Conservation (phyloP, 2,113 vertebrate genomes). For the Ia io region DNA sequence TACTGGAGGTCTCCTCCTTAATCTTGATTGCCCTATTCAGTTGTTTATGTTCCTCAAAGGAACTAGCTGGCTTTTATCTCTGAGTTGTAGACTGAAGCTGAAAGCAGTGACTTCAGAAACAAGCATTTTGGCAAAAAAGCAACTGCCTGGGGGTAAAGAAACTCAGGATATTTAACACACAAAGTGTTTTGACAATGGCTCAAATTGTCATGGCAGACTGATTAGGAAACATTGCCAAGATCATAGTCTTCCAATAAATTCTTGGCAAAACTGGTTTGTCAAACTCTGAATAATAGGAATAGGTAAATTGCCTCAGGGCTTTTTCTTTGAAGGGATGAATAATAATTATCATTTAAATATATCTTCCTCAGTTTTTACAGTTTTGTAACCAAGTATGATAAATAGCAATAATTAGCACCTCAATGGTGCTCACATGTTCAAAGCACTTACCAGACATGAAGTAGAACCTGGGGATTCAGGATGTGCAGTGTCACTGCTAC, state of each 20-base stretch:
- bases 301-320: slow-evolving; percentile 34
- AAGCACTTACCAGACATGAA: slow-evolving; percentile 56
- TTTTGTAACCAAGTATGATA: slow-evolving; percentile 50
- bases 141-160: slow-evolving; percentile 39
- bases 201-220: slow-evolving; percentile 21
- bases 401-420: slow-evolving; percentile 43
- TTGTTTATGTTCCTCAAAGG: slow-evolving; percentile 37
- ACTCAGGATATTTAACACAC: slow-evolving; percentile 46
- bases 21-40: slow-evolving; percentile 45
- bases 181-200: slow-evolving; percentile 53
- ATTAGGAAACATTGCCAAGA: slow-evolving; percentile 45
- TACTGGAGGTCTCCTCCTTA: slow-evolving; percentile 3
- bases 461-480: background rate
- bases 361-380: slow-evolving; percentile 47
- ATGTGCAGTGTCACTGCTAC: background rate
- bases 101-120: slow-evolving; percentile 48
- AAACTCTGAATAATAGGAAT: slow-evolving; percentile 43
- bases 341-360: slow-evolving; percentile 58
- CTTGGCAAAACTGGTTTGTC: slow-evolving; percentile 14
- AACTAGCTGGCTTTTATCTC: slow-evolving; percentile 50
- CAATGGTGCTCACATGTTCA: background rate
- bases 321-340: slow-evolving; percentile 40
- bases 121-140: slow-evolving; percentile 24
- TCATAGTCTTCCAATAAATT: slow-evolving; percentile 43
- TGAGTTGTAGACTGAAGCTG: slow-evolving; percentile 24